Percentiles rank a stretch among this genome's conserved stretches.
Evolutionary conservation across 2,113 vertebrate species (phyloP).

Genomic region (Oriolus oriolus): DNA sequence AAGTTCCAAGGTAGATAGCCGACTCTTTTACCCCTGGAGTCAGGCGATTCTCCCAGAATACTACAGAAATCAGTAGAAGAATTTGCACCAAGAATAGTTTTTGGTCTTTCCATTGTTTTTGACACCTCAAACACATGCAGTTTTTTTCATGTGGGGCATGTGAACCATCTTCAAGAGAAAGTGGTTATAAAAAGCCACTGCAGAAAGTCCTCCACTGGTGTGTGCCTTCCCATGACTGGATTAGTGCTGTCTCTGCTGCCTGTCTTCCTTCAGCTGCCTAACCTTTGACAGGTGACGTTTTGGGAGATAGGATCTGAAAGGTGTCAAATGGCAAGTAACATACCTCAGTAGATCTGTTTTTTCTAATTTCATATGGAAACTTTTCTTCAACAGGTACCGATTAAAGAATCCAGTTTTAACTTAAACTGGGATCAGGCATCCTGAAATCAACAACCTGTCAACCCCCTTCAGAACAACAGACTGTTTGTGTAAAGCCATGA

Average conservation of each 20-base stretch:
- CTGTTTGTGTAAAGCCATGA: background rate
- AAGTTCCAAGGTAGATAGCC: background rate
- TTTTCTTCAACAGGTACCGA: background rate
- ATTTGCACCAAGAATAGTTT: background rate
- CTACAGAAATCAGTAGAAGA: background rate
- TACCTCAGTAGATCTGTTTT: background rate
- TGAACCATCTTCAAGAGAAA: background rate
- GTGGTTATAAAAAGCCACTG: background rate
- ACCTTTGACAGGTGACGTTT: background rate
- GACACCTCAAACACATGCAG: rapidly evolving
- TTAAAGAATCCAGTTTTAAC: background rate
- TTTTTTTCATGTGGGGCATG: background rate
- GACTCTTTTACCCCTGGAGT: background rate
- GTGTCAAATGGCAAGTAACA: background rate
- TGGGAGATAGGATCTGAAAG: background rate
- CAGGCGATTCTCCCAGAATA: background rate
- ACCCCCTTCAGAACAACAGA: background rate
- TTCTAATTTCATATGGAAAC: background rate
- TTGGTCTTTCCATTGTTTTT: background rate
- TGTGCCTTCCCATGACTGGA: background rate
- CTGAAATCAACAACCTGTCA: background rate
- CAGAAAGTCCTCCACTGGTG: background rate
- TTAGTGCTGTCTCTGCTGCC: background rate
- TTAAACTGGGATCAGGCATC: background rate
- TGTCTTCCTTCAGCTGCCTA: background rate